Base-by-base conservation (phyloP, 2,113 vertebrate species). In the Cranoglanis bouderius region DNA sequence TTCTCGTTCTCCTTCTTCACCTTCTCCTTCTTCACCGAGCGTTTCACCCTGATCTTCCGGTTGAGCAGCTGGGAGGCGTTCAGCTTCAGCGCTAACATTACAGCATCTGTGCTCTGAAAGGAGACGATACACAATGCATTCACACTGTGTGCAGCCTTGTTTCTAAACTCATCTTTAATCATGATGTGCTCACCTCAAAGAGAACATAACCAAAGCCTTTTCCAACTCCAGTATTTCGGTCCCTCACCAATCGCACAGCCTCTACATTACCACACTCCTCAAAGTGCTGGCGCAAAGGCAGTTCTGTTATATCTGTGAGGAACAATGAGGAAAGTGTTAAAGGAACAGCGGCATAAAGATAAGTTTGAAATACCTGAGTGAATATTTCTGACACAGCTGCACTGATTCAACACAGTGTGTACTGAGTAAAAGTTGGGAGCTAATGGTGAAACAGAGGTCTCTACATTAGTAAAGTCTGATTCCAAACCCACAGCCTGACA, bases 181-280 rank as follows among this genome's bases (percentile, higher is more conserved):
- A 35, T 5, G 51, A 35, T 53, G 14, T 0, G 3, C 90, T 0
- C 89, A 99, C 98, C 97, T 98, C 94, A 67, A 99, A 99, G 32
- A 99, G 96, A 82, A 99, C 88, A 0, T 98, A 99, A 83, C 98
- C 98, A 0, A 99, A 99, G n/a, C 98, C 98, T 90, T 97, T 98
- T 0, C 98, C 97, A 4, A 96, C 40, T 32, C 98, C 98, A 0
- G 97, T 96, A 4, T 90, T 93, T 1, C 90, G 91, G 94, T 99
- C 97, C 70, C 98, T 95, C 87, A 99, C 96, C 46, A 99, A 90
- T 4, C 98, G 96, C 51, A 99, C 97, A 0, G 93, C 96, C 80
- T 97, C 94, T 0, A 99, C 65, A 0, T 0, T 32, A 0, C 98
- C 98, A 0, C 98, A 99, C 51, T 94, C 92, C 12, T 92, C 80